Conservation (phyloP, 2,797 vertebrate genomes). For the Lycodopsis pacificus region DNA sequence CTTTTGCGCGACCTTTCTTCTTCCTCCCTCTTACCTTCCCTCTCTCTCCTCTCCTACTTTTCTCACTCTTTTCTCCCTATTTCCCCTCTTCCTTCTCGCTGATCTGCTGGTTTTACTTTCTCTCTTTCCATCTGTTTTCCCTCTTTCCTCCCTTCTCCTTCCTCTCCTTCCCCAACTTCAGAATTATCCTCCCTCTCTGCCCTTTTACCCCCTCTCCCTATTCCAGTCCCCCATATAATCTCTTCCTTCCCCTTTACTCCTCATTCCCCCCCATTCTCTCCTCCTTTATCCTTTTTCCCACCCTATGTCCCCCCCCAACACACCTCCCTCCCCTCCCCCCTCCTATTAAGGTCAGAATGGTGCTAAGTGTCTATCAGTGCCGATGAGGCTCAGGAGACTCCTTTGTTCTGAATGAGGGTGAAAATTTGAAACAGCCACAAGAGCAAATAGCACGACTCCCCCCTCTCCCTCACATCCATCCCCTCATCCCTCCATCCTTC, state of each 20-base stretch:
- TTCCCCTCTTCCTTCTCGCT: background rate
- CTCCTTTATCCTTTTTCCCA: too few species aligned
- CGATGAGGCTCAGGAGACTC: conserved; percentile 83
- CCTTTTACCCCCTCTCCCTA: background rate
- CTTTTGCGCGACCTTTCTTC: background rate
- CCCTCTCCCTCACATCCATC: conserved; percentile 19
- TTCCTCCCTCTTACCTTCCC: too few species aligned
- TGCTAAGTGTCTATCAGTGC: conserved; percentile 82
- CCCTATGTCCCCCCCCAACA: background rate
- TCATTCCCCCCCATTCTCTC: background rate
- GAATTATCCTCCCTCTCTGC: background rate
- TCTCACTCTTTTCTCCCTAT: background rate
- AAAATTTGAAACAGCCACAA: conserved; percentile 79
- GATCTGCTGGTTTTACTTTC: background rate
- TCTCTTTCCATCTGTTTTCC: background rate
- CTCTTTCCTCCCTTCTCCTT: background rate
- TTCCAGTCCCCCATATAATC: background rate
- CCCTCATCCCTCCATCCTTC: conserved; percentile 64
- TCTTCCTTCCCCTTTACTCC: background rate
- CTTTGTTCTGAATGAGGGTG: conserved; percentile 80
- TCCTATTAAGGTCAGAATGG: conserved; percentile 76
- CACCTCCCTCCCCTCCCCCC: background rate
- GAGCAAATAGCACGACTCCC: conserved; percentile 53
- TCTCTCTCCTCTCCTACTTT: background rate
- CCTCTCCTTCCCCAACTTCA: background rate